A percentile compares a stretch with the other conserved stretches of the same genome.
These are phyloP conservation scores for Phrynocephalus versicolor DNA, from an alignment of 2,113 vertebrate genomes.

Conservation along the genomic window DNA sequence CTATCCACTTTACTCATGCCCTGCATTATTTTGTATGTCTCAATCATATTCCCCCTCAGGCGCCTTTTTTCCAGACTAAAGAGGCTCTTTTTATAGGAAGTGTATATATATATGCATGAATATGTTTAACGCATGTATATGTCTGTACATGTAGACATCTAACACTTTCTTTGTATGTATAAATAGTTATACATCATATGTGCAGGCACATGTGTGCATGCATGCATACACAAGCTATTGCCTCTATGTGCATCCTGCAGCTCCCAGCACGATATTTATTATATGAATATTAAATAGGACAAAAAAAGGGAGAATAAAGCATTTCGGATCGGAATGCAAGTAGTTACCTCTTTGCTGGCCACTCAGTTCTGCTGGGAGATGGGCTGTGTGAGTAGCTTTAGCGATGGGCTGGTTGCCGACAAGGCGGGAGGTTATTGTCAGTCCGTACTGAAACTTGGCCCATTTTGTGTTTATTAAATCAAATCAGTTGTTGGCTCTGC, in stretches of 20 bases:
- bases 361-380: background rate
- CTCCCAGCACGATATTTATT: background rate
- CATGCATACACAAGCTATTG: background rate
- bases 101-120: too few species aligned
- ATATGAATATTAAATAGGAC: constrained; percentile 1
- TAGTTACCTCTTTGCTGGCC: background rate
- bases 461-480: constrained; percentile 35
- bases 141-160: too few species aligned
- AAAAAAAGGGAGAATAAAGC: background rate
- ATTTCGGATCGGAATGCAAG: background rate
- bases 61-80: too few species aligned
- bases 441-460: background rate
- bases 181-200: too few species aligned
- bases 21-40: too few species aligned
- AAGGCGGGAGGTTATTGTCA: constrained; percentile 14
- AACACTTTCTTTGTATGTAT: too few species aligned
- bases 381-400: background rate
- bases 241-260: background rate
- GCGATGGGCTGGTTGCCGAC: background rate
- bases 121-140: too few species aligned
- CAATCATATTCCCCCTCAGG: too few species aligned
- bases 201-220: too few species aligned
- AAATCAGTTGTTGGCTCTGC: constrained; percentile 34
- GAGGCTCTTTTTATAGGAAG: too few species aligned
- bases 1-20: too few species aligned